Percentiles rank a stretch among this genome's conserved stretches.
These are phyloP conservation scores for Sympetrum striolatum DNA, from an alignment of 2,888 invertebrate species.

Conservation along the genomic window DNA sequence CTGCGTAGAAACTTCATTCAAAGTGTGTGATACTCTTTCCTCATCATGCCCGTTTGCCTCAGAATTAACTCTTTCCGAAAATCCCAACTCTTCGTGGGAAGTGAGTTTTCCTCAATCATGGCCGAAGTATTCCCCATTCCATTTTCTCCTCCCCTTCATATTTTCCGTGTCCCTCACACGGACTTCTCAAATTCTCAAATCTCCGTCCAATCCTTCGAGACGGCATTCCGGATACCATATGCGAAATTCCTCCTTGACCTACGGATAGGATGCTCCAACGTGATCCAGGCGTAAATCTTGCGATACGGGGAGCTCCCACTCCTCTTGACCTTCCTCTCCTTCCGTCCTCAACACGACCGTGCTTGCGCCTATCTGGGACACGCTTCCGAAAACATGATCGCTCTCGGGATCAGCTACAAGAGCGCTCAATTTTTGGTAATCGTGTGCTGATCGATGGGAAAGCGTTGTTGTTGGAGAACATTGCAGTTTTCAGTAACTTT, in stretches of 20 bases:
- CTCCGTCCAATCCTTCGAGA: not conserved
- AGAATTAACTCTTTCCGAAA: no score
- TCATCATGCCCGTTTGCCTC: no score
- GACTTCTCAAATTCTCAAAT: not conserved
- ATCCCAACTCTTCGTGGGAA: not conserved
- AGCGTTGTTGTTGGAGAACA: no score
- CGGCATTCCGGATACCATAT: not conserved
- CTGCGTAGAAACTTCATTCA: no score
- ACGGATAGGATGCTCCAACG: not conserved
- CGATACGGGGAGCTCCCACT: not conserved
- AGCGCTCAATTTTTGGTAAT: no score
- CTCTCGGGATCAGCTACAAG: no score
- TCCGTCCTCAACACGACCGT: not conserved
- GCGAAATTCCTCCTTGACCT: not conserved
- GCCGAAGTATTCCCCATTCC: not conserved
- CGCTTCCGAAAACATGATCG: no score
- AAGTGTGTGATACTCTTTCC: no score
- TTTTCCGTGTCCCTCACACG: not conserved
- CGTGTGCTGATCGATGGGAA: no score
- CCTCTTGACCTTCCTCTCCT: not conserved
- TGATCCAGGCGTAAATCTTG: not conserved
- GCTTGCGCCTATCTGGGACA: not conserved
- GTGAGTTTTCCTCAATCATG: not conserved
- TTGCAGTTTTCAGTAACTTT: no score
- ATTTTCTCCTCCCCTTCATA: not conserved